A percentile compares a stretch with the other conserved stretches of the same genome.
Evolutionary conservation across 2,113 vertebrate genomes (phyloP).

Genomic region (Stictonetta naevosa): DNA sequence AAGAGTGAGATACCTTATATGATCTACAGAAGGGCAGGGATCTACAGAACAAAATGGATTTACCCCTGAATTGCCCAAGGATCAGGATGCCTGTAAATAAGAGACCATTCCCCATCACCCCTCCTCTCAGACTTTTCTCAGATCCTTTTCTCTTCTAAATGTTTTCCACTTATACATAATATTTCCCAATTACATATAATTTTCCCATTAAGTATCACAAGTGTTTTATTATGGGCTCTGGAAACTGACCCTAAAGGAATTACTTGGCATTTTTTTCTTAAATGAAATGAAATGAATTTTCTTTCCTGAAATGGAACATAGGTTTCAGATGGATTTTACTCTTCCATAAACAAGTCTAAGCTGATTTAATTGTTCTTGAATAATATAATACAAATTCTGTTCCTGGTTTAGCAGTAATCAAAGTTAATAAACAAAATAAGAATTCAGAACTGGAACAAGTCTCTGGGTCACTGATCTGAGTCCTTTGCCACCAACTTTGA

Average conservation of each 20-base stretch:
- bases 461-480: not conserved
- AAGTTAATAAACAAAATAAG: constrained; percentile 23
- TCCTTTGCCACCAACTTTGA: not conserved
- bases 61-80: not conserved
- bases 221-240: not conserved
- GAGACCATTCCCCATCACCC: not conserved
- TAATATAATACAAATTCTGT: not conserved
- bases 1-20: not conserved
- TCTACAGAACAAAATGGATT: not conserved
- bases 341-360: not conserved
- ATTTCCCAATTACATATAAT: constrained; percentile 10
- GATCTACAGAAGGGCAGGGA: not conserved
- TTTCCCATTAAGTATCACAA: not conserved
- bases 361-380: not conserved
- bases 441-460: not conserved
- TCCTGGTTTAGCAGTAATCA: not conserved
- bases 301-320: not conserved
- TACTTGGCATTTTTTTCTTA: not conserved
- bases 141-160: not conserved
- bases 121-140: not conserved
- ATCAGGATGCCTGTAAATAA: not conserved
- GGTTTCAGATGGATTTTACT: not conserved
- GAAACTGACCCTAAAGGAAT: constrained; percentile 1
- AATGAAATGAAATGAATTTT: not conserved
- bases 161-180: not conserved